Percentiles rank a stretch among this genome's conserved stretches.
These are phyloP conservation scores for Ammospiza nelsoni DNA, from an alignment of 2,113 vertebrate species.

Conservation along the genomic window DNA sequence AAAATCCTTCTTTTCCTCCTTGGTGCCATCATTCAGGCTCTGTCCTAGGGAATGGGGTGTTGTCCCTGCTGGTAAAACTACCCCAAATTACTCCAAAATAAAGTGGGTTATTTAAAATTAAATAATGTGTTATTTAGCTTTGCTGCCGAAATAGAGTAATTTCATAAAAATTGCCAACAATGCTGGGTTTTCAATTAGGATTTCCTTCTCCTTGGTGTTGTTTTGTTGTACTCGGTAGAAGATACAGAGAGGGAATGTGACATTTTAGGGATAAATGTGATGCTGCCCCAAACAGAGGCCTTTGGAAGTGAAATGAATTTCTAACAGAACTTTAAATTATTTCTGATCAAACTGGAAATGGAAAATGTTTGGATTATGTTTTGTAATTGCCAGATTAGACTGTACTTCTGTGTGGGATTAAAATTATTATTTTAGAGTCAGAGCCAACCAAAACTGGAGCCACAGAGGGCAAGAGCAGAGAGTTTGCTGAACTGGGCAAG, in stretches of 20 bases:
- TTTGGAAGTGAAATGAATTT: not conserved
- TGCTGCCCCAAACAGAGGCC: not conserved
- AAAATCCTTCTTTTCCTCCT: not conserved
- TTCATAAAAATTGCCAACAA: not conserved
- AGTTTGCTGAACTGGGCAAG: not conserved
- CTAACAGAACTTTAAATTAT: not conserved
- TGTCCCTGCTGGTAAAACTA: not conserved
- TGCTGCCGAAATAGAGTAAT: not conserved
- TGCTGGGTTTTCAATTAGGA: not conserved
- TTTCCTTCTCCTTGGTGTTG: not conserved
- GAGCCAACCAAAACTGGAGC: not conserved
- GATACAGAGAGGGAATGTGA: too few relatives aligned
- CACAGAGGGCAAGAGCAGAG: not conserved
- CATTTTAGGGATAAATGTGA: not conserved
- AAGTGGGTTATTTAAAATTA: rapidly evolving
- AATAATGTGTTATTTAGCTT: not conserved
- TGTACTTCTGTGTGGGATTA: not conserved
- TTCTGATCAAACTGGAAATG: not conserved
- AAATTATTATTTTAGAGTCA: not conserved
- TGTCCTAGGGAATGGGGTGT: too few relatives aligned
- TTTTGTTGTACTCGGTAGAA: not conserved
- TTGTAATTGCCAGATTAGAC: not conserved
- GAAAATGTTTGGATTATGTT: not conserved
- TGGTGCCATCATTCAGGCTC: rapidly evolving
- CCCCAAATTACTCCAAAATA: not conserved